Evolutionary conservation across 1,140 invertebrate species (phyloP).

Genomic region (Papilio machaon): DNA sequence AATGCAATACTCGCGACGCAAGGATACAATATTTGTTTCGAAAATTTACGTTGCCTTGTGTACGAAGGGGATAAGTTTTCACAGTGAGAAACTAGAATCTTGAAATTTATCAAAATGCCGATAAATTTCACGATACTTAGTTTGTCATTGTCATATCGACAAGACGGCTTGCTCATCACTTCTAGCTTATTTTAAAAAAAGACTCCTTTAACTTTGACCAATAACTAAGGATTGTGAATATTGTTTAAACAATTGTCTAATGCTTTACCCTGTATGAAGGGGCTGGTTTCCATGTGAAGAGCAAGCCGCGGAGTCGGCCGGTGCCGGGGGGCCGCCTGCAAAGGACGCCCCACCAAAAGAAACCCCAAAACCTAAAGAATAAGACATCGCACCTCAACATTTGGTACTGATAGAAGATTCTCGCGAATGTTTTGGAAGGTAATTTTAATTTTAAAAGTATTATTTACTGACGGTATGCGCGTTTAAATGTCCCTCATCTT

Average conservation of each 20-base stretch:
- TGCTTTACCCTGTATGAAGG: neutral
- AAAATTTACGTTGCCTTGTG: too few species aligned
- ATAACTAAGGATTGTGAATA: neutral
- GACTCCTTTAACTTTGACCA: neutral
- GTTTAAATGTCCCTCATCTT: neutral
- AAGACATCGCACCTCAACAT: neutral
- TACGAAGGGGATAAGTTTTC: neutral
- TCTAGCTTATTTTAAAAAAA: neutral
- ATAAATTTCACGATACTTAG: neutral
- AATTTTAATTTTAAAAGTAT: neutral
- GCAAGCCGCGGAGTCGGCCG: conserved; percentile 1
- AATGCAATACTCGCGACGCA: too few species aligned
- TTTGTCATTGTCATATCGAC: neutral
- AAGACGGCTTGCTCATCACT: conserved; percentile 6
- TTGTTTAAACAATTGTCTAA: neutral
- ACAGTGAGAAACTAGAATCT: neutral
- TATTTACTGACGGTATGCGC: neutral
- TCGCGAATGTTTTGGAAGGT: neutral
- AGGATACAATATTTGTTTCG: too few species aligned
- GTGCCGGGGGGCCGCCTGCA: neutral
- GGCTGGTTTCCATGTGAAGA: conserved; percentile 1
- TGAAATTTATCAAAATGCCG: neutral
- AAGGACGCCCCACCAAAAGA: conserved; percentile 1
- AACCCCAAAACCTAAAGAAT: neutral
- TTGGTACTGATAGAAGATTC: neutral